Base-by-base conservation (phyloP, 2,797 vertebrate species). In the Chanos chanos region DNA sequence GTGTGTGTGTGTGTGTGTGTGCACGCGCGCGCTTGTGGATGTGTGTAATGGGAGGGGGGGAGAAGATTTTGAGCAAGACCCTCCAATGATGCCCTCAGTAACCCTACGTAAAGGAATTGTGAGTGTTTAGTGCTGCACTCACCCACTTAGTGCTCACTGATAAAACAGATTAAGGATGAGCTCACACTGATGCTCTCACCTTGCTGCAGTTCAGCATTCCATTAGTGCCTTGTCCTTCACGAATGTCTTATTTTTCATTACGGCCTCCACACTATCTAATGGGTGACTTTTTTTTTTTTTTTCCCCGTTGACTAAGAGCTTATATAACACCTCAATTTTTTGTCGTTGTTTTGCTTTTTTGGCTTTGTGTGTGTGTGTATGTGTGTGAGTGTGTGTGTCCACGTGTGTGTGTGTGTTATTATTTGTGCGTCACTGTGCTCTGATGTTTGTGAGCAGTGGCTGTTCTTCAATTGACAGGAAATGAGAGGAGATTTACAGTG, bases 141-240 rank as follows among this genome's bases (percentile, higher is more conserved):
- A 63, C 33, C 19, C 72, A 70, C 71, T 72, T 74, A 76, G 61
- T 63, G 61, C 65, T 66, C 70, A 75, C 65, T 71, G 73, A 76
- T 84, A 77, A 75, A 71, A 77, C 66, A 67, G 75, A 81, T 83
- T 75, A 78, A 75, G 73, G 62, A 72, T 76, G 66, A 75, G 65
- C 60, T 75, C 67, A 61, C 68, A 72, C 66, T 75, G 74, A 77
- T 76, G 74, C 57, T 59, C 54, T 63, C 47, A 58, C 44, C 71
- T 56, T 19, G 8, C 36, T 7, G 7, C 55, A 7, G 13, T n/a
- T 43, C 52, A 66, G 57, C 61, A 71, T 83, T 54, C 79, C 68
- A 78, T 82, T 77, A 79, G 61, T 67, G 71, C 57, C 4, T 45
- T 19, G 74, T 74, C 75, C 72, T 84, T 77, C 65, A 71, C 78